Conservation (phyloP, 2,888 invertebrate species). For the Parapristionchus giblindavisi region DNA sequence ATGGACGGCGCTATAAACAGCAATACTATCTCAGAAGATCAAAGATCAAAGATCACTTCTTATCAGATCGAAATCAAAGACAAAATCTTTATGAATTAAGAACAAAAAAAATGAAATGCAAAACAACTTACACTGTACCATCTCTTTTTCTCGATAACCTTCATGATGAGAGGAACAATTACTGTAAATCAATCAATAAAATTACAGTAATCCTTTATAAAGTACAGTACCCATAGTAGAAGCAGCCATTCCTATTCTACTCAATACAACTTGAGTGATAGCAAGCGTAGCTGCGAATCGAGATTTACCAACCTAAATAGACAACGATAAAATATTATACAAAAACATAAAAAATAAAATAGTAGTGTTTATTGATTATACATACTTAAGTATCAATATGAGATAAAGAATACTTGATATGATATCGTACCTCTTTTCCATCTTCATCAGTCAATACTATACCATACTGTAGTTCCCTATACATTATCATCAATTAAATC, state of each 20-base stretch:
- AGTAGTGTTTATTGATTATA: too few relatives aligned
- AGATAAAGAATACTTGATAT: too few relatives aligned
- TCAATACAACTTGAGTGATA: constrained; percentile 86
- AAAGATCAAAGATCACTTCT: too few relatives aligned
- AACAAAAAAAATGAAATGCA: background rate
- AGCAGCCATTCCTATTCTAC: constrained; percentile 87
- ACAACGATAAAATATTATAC: background rate
- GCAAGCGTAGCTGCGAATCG: constrained; percentile 78
- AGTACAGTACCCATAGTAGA: constrained; percentile 85
- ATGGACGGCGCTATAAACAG: constrained; percentile 41
- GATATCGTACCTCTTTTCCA: constrained; percentile 43
- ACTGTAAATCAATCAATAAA: constrained; percentile 15
- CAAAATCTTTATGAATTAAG: constrained; percentile 12
- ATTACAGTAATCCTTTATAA: background rate
- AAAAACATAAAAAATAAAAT: background rate
- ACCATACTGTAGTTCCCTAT: constrained; percentile 51
- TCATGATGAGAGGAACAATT: constrained; percentile 32
- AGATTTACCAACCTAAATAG: constrained; percentile 37
- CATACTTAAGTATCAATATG: too few relatives aligned
- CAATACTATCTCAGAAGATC: too few relatives aligned
- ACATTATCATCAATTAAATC: constrained; percentile 3
- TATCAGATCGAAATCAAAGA: background rate
- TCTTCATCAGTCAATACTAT: constrained; percentile 47
- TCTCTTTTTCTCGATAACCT: constrained; percentile 27
- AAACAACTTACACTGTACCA: constrained; percentile 28